Evolutionary conservation across 2,113 vertebrate genomes (phyloP).

Genomic region (Sturnira hondurensis): DNA sequence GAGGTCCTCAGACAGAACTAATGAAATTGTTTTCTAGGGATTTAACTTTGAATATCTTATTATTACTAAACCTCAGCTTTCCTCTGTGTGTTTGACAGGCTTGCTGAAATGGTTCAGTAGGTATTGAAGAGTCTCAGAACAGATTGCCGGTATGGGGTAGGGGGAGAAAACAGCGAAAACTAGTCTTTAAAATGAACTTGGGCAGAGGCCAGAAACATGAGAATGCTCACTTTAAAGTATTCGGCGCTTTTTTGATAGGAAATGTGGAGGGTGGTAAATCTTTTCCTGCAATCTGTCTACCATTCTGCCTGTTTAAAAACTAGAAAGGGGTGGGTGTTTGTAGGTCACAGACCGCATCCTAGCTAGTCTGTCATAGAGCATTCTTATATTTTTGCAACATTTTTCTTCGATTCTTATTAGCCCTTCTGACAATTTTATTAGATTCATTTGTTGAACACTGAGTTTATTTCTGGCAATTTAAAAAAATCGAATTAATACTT

Average conservation of each 20-base stretch:
- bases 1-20: neutral
- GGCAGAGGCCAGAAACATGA: neutral
- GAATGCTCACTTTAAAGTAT: conserved; percentile 37
- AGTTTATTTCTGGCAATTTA: neutral
- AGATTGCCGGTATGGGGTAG: neutral
- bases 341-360: neutral
- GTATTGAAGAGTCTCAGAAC: conserved; percentile 28
- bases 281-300: neutral
- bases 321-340: neutral
- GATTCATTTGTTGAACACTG: neutral
- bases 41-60: neutral
- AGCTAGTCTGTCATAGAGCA: neutral
- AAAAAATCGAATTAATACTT: neutral
- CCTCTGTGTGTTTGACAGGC: neutral
- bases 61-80: conserved; percentile 11
- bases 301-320: neutral
- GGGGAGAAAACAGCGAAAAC: neutral
- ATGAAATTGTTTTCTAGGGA: neutral
- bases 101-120: conserved; percentile 28
- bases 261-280: neutral
- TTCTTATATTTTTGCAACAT: neutral
- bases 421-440: neutral
- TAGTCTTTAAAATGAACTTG: conserved; percentile 60
- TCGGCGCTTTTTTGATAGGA: neutral
- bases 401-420: neutral